These are phyloP conservation scores for Riparia riparia DNA, from an alignment of 2,113 vertebrate species.

Conservation along the genomic window DNA sequence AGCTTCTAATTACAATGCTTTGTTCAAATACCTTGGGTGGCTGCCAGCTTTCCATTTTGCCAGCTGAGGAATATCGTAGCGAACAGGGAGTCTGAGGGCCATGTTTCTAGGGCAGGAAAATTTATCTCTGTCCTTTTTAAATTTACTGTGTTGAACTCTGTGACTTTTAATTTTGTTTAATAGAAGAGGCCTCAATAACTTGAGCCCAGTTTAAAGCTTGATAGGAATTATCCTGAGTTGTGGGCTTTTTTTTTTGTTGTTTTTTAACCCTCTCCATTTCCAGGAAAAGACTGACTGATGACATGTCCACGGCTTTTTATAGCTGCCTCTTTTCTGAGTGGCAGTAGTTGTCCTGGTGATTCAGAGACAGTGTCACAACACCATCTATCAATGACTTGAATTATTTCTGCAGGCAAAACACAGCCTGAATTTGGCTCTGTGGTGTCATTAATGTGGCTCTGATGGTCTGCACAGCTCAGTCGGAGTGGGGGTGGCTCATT, in stretches of 20 bases:
- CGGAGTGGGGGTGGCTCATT: background rate
- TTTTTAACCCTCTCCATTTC: background rate
- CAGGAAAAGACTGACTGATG: background rate
- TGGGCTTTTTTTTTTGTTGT: background rate
- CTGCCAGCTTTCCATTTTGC: slow-evolving; percentile 49
- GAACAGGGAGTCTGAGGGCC: background rate
- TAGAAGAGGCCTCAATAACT: background rate
- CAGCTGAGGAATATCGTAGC: background rate
- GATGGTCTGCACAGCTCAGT: background rate
- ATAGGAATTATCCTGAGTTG: background rate
- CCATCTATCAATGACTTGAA: background rate
- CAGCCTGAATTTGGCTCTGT: background rate
- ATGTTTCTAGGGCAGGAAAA: background rate
- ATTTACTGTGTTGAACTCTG: background rate
- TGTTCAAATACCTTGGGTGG: slow-evolving; percentile 28
- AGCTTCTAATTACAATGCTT: slow-evolving; percentile 56
- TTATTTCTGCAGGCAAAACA: background rate
- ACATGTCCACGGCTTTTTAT: background rate
- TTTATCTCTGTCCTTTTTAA: background rate
- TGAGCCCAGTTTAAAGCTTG: background rate
- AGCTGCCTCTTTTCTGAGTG: background rate
- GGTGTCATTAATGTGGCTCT: background rate
- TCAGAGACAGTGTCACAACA: background rate
- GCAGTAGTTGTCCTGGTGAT: background rate
- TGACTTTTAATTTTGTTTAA: background rate